Conservation (phyloP, 2,113 vertebrate species). For the Saguinus midas region DNA sequence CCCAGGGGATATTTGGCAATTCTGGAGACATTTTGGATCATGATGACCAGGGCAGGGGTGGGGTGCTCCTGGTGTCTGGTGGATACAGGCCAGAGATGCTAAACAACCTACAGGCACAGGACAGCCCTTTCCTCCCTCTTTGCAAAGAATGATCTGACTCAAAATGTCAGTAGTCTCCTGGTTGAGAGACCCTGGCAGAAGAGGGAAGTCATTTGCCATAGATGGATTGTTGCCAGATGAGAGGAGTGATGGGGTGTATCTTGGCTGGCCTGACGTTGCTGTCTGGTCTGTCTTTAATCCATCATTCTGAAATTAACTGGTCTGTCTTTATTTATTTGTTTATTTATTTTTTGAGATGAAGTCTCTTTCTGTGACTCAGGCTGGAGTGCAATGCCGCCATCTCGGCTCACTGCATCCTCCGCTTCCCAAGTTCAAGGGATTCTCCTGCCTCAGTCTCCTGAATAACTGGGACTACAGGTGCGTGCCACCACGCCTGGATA, state of each 20-base stretch:
- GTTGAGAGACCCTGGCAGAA: background rate
- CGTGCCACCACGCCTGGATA: too few relatives aligned
- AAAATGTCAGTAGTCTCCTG: background rate
- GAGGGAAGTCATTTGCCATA: background rate
- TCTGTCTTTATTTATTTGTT: too few relatives aligned
- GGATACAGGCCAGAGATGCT: background rate
- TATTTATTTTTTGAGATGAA: too few relatives aligned
- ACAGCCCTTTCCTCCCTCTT: background rate
- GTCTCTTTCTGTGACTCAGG: too few relatives aligned
- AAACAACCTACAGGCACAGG: too few relatives aligned
- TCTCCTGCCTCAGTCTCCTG: too few relatives aligned
- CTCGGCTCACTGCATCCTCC: too few relatives aligned
- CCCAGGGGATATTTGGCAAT: background rate
- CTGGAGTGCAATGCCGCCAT: too few relatives aligned
- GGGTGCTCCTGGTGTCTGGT: background rate
- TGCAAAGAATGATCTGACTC: background rate
- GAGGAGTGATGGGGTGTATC: accelerated
- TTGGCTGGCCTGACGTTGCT: background rate
- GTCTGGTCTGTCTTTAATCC: too few relatives aligned
- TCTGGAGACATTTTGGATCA: too few relatives aligned
- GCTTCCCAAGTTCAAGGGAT: too few relatives aligned
- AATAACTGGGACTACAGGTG: too few relatives aligned
- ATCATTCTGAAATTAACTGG: background rate
- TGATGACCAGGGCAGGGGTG: background rate
- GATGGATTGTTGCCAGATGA: background rate